Percentiles rank a stretch among this genome's conserved stretches.
Evolutionary conservation across 2,797 vertebrate species (phyloP).

Genomic region (Characodon lateralis): DNA sequence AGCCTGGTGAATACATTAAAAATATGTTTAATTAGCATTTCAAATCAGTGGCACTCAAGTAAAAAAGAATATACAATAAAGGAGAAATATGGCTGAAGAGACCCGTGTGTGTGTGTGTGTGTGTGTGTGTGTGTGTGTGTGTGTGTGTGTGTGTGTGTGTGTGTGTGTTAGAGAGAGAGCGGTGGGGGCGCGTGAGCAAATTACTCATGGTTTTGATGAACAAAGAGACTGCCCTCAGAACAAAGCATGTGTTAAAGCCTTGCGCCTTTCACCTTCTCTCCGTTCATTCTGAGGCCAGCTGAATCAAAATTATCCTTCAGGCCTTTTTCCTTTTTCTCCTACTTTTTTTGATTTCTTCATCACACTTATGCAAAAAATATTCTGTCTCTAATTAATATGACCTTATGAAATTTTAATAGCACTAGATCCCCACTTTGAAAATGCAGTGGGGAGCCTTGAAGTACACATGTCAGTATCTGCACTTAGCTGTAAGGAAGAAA

Average conservation of each 20-base stretch:
- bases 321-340: slow-evolving; percentile 42
- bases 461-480: slow-evolving; percentile 85
- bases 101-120: slow-evolving; percentile 17
- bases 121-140: slow-evolving; percentile 4
- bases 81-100: slow-evolving; percentile 72
- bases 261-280: slow-evolving; percentile 80
- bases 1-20: slow-evolving; percentile 84
- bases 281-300: slow-evolving; percentile 73
- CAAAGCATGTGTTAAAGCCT: slow-evolving; percentile 76
- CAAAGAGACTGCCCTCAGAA: slow-evolving; percentile 79
- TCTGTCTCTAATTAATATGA: slow-evolving; percentile 81
- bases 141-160: slow-evolving; percentile 10
- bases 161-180: slow-evolving; percentile 8
- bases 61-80: slow-evolving; percentile 83
- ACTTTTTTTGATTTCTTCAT: slow-evolving; percentile 75
- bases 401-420: slow-evolving; percentile 82
- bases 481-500: slow-evolving; percentile 67
- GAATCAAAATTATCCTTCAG: slow-evolving; percentile 75
- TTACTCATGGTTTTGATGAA: slow-evolving; percentile 78
- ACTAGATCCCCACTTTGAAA: slow-evolving; percentile 75
- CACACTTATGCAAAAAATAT: slow-evolving; percentile 75
- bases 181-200: slow-evolving; percentile 71
- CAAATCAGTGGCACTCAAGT: slow-evolving; percentile 77
- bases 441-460: slow-evolving; percentile 77
- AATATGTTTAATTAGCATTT: slow-evolving; percentile 87